Base-by-base conservation (phyloP, 2,797 vertebrate species). In the Sebastes aleutianus region DNA sequence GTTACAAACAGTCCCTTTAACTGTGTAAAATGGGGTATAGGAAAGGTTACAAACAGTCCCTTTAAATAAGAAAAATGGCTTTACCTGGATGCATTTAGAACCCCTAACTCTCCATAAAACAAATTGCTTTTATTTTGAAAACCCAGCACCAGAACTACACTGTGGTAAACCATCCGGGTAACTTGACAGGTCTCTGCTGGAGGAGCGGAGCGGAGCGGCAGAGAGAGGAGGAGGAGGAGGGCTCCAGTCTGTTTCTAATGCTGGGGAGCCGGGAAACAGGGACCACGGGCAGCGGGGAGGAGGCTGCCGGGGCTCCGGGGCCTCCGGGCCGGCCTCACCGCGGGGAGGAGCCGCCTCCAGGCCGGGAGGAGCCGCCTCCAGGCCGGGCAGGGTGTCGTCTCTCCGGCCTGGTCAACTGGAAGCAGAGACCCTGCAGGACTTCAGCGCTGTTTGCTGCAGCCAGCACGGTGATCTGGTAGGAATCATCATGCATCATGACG, bases 381-480 rank as follows among this genome's bases (percentile, higher is more conserved):
- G 70, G 64, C 65, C 76, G 78, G 3, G 24, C 59, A 8, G 79
- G 70, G 56, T 77, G 86, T 81, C 87, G 92, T 16, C 78, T 95
- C 70, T 39, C 78, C 27, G 93, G 94, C 83, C 92, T 96, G 63
- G 90, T 97, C 70, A 94, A 89, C 94, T 98, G 98, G 97, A 93
- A 14, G 86, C 87, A 90, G 91, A 96, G 96, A 93, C 96, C 96
- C 26, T 88, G 95, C 74, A 90, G 85, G 93, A 97, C 95, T 84
- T 92, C 95, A 80, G 90, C 93, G 12, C 85, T 91, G 87, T 97
- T 98, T 84, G 84, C 96, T 82, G 95, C 95, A 85, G 95, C 96
- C 91, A 98, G 96, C 95, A 68, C 95, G 79, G 88, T 94, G 70
- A 94, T 97, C 89, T 97, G 98, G 98, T 99, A 94, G 96, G 97